These are phyloP conservation scores for Tringa solitaria DNA, from an alignment of 2,113 vertebrate species.

Conservation along the genomic window DNA sequence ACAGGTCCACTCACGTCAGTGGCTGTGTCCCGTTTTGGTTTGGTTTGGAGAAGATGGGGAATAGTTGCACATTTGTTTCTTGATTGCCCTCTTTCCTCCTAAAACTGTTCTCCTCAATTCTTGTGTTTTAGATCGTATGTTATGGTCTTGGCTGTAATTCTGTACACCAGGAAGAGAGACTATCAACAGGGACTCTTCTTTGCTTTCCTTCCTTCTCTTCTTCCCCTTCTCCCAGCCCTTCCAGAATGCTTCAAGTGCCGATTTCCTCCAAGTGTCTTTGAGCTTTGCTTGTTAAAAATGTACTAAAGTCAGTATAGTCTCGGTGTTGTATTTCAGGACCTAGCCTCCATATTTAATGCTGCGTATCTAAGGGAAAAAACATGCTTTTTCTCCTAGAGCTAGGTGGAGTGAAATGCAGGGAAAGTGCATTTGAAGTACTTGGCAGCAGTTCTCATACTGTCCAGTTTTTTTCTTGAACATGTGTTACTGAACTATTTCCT, in stretches of 20 bases:
- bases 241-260: neutral
- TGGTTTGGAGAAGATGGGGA: neutral
- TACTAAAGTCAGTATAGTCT: neutral
- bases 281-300: neutral
- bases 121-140: neutral
- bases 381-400: neutral
- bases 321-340: neutral
- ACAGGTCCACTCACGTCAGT: neutral
- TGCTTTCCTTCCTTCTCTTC: neutral
- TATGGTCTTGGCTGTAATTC: neutral
- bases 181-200: neutral
- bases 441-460: neutral
- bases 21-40: neutral
- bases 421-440: neutral
- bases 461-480: neutral
- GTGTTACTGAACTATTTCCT: neutral
- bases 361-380: neutral
- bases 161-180: neutral
- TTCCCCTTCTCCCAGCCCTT: neutral
- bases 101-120: neutral
- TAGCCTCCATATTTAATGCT: neutral
- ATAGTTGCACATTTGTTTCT: neutral
- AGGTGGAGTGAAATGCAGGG: neutral
- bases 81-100: neutral
- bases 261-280: neutral